Evolutionary conservation across 2,797 vertebrate species (phyloP), one percentile per base, ranked within the genome.

Genomic region (Neomorphus geoffroyi): DNA sequence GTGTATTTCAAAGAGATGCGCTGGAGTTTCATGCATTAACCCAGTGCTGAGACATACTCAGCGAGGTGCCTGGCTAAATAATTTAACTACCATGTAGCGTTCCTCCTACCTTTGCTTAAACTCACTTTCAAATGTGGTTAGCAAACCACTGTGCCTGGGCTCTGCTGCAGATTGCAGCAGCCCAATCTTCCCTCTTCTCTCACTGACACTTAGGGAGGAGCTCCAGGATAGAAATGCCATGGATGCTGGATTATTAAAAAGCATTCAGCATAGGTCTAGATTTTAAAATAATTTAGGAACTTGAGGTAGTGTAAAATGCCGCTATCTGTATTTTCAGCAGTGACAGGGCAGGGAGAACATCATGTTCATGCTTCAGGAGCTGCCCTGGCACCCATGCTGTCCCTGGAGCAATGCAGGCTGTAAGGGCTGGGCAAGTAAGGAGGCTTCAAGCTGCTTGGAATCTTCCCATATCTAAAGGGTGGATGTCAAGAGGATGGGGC

Each of bases 341-440:
- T 26, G 62, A 69, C 2, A 3, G 32, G 50, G 26, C 26, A 74
- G 22, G 43, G 35, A 75, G 4, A 58, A 32, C 50, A 46, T 22
- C 0, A 1, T 12, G 32, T 9, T 58, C 0, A 0, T 1, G 5
- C 58, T 51, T 22, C n/a, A 73, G 28, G 58, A 79, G 24, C 35
- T 91, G 39, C 21, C 66, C 43, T 33, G 27, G 48, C 23, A 66
- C 37, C 11, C 14, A 9, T 0, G 2, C 12, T 86, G 30, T 37
- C n/a, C 41, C 37, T 5, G 5, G 53, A 79, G 37, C 53, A 79
- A 61, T 2, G 53, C 21, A 50, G 35, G 33, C 43, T 66, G 7
- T 37, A 30, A 82, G 18, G 8, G 33, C 41, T 57, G n/a, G 11
- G 14, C 30, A 37, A 51, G 14, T 12, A 32, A 32, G 18, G 21